Evolutionary conservation across 2,797 vertebrate species (phyloP), one percentile per base, ranked within the genome.

Genomic region (Periophthalmus magnuspinnatus): DNA sequence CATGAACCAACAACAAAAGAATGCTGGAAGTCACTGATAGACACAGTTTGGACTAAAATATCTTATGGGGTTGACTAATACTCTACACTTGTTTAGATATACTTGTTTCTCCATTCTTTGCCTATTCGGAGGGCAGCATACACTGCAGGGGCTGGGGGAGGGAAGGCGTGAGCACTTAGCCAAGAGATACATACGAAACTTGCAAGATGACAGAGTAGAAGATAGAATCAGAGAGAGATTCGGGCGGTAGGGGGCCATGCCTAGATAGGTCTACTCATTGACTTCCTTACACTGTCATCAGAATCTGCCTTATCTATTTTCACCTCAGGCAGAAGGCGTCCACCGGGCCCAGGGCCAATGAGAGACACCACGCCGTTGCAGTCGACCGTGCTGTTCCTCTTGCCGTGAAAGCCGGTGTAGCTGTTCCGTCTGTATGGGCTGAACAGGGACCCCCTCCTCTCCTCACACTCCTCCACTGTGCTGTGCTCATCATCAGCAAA

Each of bases 261-360:
- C 94, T 95, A 93, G 84, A 92, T 95, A 93, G 84, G 88, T 93
- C 95, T 93, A 89, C 89, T 88, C 86, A 90, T 84, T 86, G 90
- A 86, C 94, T 91, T 94, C 94, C 96, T 96, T 94, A 94, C 95
- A 87, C 94, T 95, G 93, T 92, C 91, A 34, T 93, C 91, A 84
- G 95, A 86, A 95, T 95, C 96, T 95, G 96, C 96, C 95, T 96
- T 95, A 96, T 96, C 95, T 95, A 94, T 96, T 96, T 95, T 98
- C 97, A 99, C 98, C 97, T 99, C 98, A 92, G 97, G 97, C 96
- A 99, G 95, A 89, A 99, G 96, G 76, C 97, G 96, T 85, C 97
- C 97, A 36, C 96, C 96, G 0, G 94, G 95, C 91, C 95, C 96
- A 0, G 96, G 97, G 60, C 97, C 97, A 78, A 98, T 97, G 86